These are phyloP conservation scores for Macrotis lagotis DNA, from an alignment of 2,113 vertebrate genomes.

Conservation along the genomic window DNA sequence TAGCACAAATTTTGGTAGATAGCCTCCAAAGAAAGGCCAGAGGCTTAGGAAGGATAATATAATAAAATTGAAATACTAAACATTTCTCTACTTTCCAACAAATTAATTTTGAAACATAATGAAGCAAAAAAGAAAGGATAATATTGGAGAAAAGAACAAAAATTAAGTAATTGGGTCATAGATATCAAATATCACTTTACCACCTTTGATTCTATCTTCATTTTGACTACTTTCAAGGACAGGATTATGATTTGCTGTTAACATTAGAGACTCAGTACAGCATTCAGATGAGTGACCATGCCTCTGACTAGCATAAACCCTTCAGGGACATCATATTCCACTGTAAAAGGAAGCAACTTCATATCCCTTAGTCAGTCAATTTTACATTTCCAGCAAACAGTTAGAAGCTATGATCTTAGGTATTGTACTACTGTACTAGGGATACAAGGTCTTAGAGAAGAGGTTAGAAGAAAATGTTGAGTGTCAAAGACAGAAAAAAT, in stretches of 20 bases:
- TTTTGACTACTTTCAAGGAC: constrained; percentile 29
- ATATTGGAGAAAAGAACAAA: neutral
- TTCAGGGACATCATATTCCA: constrained; percentile 37
- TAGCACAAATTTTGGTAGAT: neutral
- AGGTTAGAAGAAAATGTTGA: neutral
- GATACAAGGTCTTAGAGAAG: neutral
- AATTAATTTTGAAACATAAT: neutral
- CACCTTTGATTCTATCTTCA: neutral
- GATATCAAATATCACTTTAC: neutral
- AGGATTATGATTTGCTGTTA: constrained; percentile 25
- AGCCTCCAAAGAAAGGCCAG: neutral
- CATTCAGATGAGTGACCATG: constrained; percentile 42
- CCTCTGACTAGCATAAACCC: constrained; percentile 53
- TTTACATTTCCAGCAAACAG: constrained; percentile 50
- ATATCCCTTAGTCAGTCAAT: constrained; percentile 47
- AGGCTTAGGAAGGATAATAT: neutral
- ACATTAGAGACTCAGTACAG: neutral
- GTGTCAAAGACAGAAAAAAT: accelerated
- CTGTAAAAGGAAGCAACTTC: constrained; percentile 48
- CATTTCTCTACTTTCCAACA: neutral
- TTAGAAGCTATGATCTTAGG: constrained; percentile 64
- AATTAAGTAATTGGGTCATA: constrained; percentile 12
- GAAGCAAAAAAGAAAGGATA: neutral
- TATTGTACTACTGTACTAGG: no score
- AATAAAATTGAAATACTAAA: constrained; percentile 13